Conservation (phyloP, 2,113 vertebrate species). For the Lagopus leucura region DNA sequence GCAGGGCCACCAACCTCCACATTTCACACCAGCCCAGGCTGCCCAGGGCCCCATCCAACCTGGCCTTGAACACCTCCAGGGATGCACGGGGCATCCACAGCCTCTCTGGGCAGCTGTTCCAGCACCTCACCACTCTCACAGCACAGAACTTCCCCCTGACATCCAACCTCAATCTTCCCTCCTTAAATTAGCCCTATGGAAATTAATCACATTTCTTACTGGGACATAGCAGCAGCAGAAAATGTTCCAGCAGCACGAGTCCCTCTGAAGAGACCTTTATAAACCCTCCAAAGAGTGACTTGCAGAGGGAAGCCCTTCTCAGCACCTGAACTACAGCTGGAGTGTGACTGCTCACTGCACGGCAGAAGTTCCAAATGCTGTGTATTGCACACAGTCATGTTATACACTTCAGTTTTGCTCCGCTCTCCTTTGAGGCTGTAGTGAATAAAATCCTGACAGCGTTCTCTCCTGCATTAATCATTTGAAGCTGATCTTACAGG, state of each 20-base stretch:
- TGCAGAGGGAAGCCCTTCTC: not conserved
- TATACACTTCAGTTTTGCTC: constrained; percentile 50
- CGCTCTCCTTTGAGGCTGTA: constrained; percentile 48
- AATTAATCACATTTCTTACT: constrained; percentile 4
- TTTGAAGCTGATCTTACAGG: constrained; percentile 80
- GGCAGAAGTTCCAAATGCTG: constrained; percentile 14
- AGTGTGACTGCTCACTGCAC: constrained; percentile 29
- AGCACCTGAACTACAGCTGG: constrained; percentile 11
- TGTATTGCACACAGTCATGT: constrained; percentile 15
- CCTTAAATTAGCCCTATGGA: constrained; percentile 25
- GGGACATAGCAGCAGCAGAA: not conserved
- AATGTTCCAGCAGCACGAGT: not conserved
- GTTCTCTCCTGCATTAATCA: constrained; percentile 78
- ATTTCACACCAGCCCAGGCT: too few species aligned
- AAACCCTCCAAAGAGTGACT: not conserved
- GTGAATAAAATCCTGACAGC: constrained; percentile 73
- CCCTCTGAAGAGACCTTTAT: not conserved
- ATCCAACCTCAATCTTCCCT: too few species aligned
- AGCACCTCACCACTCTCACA: too few species aligned
- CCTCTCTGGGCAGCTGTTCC: too few species aligned
- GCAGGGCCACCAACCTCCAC: too few species aligned
- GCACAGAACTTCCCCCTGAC: too few species aligned
- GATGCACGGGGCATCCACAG: too few species aligned
- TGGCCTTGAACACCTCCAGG: too few species aligned
- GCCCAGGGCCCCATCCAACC: too few species aligned